Percentiles rank a stretch among this genome's conserved stretches.
Conservation (phyloP, 2,797 vertebrate species). For the Sebastes minor region DNA sequence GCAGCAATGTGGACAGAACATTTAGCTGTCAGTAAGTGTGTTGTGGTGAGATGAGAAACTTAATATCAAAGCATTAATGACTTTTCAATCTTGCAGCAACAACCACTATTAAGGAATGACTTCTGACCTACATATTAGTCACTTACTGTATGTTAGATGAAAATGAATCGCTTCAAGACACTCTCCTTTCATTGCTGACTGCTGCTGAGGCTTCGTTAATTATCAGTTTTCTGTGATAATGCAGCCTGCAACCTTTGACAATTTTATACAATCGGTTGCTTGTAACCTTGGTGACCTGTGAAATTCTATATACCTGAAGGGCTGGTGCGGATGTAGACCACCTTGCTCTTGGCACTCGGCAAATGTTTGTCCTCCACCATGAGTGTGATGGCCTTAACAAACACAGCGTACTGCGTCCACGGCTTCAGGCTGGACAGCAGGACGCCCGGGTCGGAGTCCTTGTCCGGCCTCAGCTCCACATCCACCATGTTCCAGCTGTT, state of each 20-base stretch:
- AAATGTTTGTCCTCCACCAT: slow-evolving; percentile 92
- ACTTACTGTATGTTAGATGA: not conserved
- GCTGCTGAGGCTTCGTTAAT: not conserved
- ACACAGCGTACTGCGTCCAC: slow-evolving; percentile 96
- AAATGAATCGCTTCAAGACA: not conserved
- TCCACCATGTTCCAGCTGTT: slow-evolving; percentile 99
- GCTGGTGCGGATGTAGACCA: slow-evolving; percentile 94
- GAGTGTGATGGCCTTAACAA: slow-evolving; percentile 95
- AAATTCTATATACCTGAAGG: slow-evolving; percentile 82
- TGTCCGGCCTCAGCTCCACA: slow-evolving; percentile 90
- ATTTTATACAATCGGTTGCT: not conserved
- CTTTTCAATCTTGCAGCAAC: not conserved
- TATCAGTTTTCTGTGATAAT: not conserved
- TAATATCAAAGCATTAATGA: too few relatives aligned
- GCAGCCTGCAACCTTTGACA: not conserved
- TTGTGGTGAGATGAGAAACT: not conserved
- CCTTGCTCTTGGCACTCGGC: slow-evolving; percentile 93
- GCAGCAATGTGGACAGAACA: not conserved
- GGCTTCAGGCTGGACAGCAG: slow-evolving; percentile 90
- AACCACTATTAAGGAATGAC: not conserved
- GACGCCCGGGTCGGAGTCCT: slow-evolving; percentile 89
- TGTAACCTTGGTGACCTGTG: not conserved
- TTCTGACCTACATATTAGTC: not conserved
- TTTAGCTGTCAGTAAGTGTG: not conserved
- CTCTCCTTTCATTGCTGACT: not conserved